A percentile compares a stretch with the other conserved stretches of the same genome.
Conservation (phyloP, 1,140 invertebrate genomes). For the Eriocheir sinensis region DNA sequence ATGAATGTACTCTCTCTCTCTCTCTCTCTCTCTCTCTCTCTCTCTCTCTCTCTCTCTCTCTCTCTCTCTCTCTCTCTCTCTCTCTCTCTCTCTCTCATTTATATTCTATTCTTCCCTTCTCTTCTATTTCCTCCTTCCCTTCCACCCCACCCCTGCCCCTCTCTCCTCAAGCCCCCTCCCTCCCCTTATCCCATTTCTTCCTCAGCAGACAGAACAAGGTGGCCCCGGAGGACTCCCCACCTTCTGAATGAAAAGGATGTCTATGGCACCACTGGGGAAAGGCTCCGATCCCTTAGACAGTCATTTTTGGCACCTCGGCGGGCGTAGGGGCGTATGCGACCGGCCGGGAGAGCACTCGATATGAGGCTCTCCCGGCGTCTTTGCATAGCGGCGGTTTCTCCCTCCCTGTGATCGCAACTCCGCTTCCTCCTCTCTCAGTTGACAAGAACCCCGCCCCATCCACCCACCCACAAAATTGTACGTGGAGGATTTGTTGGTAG, state of each 20-base stretch:
- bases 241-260: slow-evolving; percentile 66
- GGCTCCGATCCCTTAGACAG: slow-evolving; percentile 52
- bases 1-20: slow-evolving; percentile 20
- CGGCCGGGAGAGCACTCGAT: background rate
- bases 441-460: slow-evolving; percentile 27
- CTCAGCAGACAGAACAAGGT: slow-evolving; percentile 56
- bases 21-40: slow-evolving; percentile 1
- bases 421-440: slow-evolving; percentile 48
- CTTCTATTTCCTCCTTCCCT: slow-evolving; percentile 14
- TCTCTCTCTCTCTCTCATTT: slow-evolving; percentile 30
- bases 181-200: background rate
- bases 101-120: slow-evolving; percentile 18
- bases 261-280: slow-evolving; percentile 59
- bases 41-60: background rate
- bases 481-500: slow-evolving; percentile 64
- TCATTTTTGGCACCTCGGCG: slow-evolving; percentile 57
- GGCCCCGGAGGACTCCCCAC: slow-evolving; percentile 49
- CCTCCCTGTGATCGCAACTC: background rate
- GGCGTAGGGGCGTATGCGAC: slow-evolving; percentile 38
- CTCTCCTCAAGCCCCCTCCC: background rate
- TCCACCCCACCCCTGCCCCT: background rate
- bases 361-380: background rate
- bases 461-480: slow-evolving; percentile 68
- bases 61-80: background rate
- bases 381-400: slow-evolving; percentile 27